A percentile compares a stretch with the other conserved stretches of the same genome.
Conservation (phyloP, 2,888 invertebrate genomes). For the Geophilus truncorum region DNA sequence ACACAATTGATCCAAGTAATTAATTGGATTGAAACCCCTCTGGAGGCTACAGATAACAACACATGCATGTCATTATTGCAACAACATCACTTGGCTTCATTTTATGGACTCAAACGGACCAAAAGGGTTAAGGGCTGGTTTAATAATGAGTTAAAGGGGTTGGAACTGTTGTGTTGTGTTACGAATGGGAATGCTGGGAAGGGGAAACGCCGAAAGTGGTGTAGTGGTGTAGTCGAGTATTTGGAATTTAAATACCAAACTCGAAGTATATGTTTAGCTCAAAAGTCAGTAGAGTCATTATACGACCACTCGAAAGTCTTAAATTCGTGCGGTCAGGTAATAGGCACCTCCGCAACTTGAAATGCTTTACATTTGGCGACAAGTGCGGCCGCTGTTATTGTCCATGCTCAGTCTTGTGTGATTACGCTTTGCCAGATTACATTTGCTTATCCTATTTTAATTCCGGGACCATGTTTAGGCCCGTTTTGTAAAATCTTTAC, state of each 20-base stretch:
- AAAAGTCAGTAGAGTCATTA: neutral
- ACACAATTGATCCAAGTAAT: conserved; percentile 27
- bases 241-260: neutral
- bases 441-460: neutral
- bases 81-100: conserved; percentile 27
- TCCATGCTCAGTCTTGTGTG: conserved; percentile 1
- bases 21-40: conserved; percentile 27
- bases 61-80: conserved; percentile 27
- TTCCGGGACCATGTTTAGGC: neutral
- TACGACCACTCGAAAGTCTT: conserved; percentile 23
- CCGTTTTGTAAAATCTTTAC: neutral
- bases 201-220: neutral
- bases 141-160: conserved; percentile 24
- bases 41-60: conserved; percentile 27
- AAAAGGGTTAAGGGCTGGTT: conserved; percentile 27
- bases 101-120: conserved; percentile 27
- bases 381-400: conserved; percentile 11
- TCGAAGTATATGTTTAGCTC: neutral
- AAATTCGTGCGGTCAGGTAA: conserved; percentile 12
- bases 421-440: conserved; percentile 11
- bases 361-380: neutral
- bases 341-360: neutral
- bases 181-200: neutral
- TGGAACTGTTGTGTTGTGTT: neutral
- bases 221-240: neutral